Conservation (phyloP, 1,140 invertebrate species). For the Euura lappo region DNA sequence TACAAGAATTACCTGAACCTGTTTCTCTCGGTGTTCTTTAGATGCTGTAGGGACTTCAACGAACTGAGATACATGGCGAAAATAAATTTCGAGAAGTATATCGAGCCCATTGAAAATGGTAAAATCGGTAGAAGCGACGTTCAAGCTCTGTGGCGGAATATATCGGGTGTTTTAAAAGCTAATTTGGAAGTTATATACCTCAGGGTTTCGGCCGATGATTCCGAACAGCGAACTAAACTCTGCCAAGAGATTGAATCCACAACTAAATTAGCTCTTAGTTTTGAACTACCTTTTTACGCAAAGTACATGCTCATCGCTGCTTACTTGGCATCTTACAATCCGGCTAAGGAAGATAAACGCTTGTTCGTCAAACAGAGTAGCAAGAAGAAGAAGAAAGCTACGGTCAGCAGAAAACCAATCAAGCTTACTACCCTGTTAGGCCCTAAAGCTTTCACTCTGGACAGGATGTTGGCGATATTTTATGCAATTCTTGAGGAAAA, state of each 20-base stretch:
- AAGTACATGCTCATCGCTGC: constrained; percentile 89
- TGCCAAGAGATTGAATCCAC: constrained; percentile 57
- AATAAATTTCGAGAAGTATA: constrained; percentile 75
- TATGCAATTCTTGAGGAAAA: constrained; percentile 87
- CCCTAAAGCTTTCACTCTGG: constrained; percentile 82
- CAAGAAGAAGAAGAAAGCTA: constrained; percentile 61
- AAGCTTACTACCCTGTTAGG: constrained; percentile 68
- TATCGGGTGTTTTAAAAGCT: constrained; percentile 74
- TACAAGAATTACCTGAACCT: constrained; percentile 81
- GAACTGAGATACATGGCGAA: constrained; percentile 78
- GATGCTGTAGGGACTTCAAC: constrained; percentile 79
- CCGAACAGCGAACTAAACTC: constrained; percentile 34
- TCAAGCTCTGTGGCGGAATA: constrained; percentile 77
- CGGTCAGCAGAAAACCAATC: constrained; percentile 45
- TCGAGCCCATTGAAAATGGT: constrained; percentile 73
- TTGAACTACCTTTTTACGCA: constrained; percentile 88
- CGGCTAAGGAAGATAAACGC: constrained; percentile 82
- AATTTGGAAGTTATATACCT: constrained; percentile 81
- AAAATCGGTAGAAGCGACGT: constrained; percentile 67
- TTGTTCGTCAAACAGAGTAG: constrained; percentile 81
- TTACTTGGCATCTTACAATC: constrained; percentile 91
- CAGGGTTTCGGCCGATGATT: constrained; percentile 61
- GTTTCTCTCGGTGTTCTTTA: constrained; percentile 81
- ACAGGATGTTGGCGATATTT: constrained; percentile 88
- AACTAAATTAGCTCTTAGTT: constrained; percentile 67